Base-by-base conservation (phyloP, 2,113 vertebrate genomes). In the Ranitomeya imitator region DNA sequence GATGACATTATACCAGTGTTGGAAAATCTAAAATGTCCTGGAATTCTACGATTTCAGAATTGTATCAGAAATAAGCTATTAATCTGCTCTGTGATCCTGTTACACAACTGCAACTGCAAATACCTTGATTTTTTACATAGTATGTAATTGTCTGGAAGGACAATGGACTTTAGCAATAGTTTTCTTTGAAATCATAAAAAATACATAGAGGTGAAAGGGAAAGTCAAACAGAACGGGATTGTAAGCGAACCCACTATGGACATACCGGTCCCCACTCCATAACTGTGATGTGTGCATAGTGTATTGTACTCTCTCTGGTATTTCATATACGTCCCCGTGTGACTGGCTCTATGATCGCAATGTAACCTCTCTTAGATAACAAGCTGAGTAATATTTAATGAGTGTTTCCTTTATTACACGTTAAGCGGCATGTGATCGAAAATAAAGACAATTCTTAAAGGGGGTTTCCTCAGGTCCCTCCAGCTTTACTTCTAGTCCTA, bases 331-430 rank as follows among this genome's bases (percentile, higher is more conserved):
- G 37, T 79, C 59, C 74, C 57, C 14, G 4, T 71, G 54, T 37
- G 74, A 78, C 85, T 86, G 74, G 21, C 51, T 54, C 23, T 37
- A 78, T 13, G 23, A 79, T 79, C 67, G 73, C 45, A 63, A 21
- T 60, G 54, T 26, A 63, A 45, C 26, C 54, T 65, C 73, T 86
- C 3, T 19, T n/a, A 60, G 11, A 78, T 63, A 86, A 86, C 79
- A 79, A 51, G 54, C 59, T 86, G 26, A 74, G 74, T 86, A 86
- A 86, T 86, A 65, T 79, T 79, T 86, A 86, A 86, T 74, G 45
- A 65, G 85, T 1, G 13, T 52, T 69, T 69, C 52, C 52, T 67
- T 60, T 60, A 63, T 51, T 67, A 19, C 9, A 65, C 9, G 37
- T 67, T 67, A 3, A 13, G 5, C 4, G 52, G 18, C 11, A 51